Evolutionary conservation across 2,113 vertebrate species (phyloP).

Genomic region (Petroica traversi): DNA sequence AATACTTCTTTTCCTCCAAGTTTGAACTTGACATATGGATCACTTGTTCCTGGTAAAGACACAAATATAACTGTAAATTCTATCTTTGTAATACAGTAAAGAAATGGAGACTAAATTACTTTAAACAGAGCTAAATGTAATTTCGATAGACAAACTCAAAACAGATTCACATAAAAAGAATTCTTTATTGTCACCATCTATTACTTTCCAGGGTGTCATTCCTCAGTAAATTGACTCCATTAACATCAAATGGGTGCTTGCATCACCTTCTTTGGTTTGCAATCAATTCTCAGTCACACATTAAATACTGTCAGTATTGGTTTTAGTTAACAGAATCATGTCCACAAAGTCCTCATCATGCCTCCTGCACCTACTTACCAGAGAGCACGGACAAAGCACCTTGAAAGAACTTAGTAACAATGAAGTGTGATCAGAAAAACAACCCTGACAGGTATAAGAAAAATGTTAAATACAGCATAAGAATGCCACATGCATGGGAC

Average conservation of each 20-base stretch:
- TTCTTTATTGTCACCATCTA: neutral
- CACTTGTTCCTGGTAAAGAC: conserved; percentile 87
- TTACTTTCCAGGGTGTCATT: neutral
- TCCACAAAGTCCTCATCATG: neutral
- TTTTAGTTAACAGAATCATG: neutral
- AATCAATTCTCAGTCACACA: neutral
- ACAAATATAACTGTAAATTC: neutral
- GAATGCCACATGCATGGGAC: accelerated
- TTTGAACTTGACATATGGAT: conserved; percentile 98
- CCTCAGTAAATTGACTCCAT: neutral
- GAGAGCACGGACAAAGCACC: neutral
- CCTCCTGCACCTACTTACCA: neutral
- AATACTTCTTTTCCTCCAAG: conserved; percentile 95
- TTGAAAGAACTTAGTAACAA: neutral
- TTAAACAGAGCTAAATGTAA: neutral
- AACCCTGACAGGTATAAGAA: neutral
- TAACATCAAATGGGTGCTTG: neutral
- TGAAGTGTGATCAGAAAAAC: neutral
- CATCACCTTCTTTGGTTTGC: neutral
- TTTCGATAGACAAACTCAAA: neutral
- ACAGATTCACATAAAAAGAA: neutral
- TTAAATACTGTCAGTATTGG: neutral
- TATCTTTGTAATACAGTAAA: neutral
- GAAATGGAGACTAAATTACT: neutral
- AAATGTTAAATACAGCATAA: neutral